Percentiles rank a stretch among this genome's conserved stretches.
Evolutionary conservation across 2,113 vertebrate species (phyloP).

Genomic region (Tylochromis polylepis): DNA sequence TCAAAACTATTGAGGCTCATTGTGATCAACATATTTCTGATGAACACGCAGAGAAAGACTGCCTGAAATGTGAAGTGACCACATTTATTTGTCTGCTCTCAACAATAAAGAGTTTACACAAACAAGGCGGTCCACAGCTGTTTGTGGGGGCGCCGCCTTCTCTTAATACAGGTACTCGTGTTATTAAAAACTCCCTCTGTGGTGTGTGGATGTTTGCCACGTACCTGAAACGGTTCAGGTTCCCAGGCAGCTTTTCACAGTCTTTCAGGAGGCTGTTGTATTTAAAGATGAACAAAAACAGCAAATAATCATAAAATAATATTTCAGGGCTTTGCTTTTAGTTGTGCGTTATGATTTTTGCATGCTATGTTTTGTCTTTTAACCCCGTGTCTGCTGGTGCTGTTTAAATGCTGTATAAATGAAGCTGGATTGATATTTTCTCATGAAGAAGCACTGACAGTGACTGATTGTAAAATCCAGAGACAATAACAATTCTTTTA

Average conservation of each 20-base stretch:
- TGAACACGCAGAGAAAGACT: rapidly evolving
- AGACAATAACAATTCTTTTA: not conserved
- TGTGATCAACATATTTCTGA: not conserved
- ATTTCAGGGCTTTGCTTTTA: not conserved
- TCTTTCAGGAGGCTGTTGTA: not conserved
- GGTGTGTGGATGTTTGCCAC: rapidly evolving
- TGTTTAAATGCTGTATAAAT: not conserved
- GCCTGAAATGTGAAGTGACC: not conserved
- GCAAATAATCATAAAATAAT: not conserved
- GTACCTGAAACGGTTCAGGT: not conserved
- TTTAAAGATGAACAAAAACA: rapidly evolving
- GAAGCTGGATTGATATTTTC: not conserved
- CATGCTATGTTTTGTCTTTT: rapidly evolving
- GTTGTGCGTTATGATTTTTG: rapidly evolving
- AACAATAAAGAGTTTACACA: not conserved
- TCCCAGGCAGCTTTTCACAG: not conserved
- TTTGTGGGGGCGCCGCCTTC: not conserved
- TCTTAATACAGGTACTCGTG: rapidly evolving
- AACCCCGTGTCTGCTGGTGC: not conserved
- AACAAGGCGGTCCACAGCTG: not conserved
- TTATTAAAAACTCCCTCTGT: not conserved
- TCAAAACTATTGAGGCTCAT: not conserved
- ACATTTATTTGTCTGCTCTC: not conserved
- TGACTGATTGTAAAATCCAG: not conserved
- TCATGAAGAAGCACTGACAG: not conserved